Evolutionary conservation across 2,797 vertebrate species (phyloP).

Genomic region (Pipistrellus pygmaeus): DNA sequence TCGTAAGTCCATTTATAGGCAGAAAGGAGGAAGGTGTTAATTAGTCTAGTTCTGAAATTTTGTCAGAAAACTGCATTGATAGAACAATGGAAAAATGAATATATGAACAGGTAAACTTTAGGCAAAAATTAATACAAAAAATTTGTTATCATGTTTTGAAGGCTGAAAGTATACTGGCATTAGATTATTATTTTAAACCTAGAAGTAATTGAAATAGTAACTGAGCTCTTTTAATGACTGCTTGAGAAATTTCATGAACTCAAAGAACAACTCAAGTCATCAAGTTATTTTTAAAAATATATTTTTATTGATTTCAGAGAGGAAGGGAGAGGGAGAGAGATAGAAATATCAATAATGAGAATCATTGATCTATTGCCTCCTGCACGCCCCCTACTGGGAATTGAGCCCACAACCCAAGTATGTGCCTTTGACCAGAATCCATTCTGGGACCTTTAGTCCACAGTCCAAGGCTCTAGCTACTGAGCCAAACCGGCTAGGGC

Average conservation of each 20-base stretch:
- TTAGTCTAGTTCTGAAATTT: conserved; percentile 4
- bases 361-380: too few species aligned
- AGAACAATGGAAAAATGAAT: background rate
- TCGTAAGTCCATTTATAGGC: background rate
- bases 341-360: too few species aligned
- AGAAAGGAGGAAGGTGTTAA: background rate
- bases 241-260: background rate
- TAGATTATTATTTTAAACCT: conserved; percentile 32
- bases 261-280: background rate
- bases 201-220: background rate
- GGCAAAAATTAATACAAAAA: background rate
- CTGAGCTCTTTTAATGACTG: background rate
- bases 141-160: background rate
- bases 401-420: too few species aligned
- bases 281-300: background rate
- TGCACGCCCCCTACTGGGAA: too few species aligned
- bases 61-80: background rate
- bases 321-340: too few species aligned
- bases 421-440: too few species aligned
- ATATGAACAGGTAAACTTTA: background rate
- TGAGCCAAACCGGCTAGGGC: too few species aligned
- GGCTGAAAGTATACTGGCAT: background rate
- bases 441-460: too few species aligned
- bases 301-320: too few species aligned
- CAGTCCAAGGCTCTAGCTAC: too few species aligned